Evolutionary conservation across 2,797 vertebrate genomes (phyloP), one percentile per base, ranked within the genome.

Genomic region (Zenarchopterus dispar): DNA sequence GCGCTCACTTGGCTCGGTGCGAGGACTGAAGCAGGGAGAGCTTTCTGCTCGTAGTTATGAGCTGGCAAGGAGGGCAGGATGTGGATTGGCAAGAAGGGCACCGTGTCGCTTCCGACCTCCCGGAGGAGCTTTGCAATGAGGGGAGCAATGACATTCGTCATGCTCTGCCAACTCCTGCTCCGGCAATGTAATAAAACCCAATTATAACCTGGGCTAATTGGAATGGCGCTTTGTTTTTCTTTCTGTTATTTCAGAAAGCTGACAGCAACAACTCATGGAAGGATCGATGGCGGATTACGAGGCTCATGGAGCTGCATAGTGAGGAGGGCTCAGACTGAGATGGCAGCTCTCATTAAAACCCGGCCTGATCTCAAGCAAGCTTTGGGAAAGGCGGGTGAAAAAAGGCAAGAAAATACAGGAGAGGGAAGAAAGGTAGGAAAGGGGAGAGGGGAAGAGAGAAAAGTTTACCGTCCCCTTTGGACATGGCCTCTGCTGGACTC

Each of bases 211-310:
- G 72, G 76, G 70, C 89, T 93, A 91, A 93, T 92, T 93, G 89
- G 86, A 88, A 85, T 28, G 67, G 75, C 18, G 70, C 86, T 89
- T 90, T 89, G 86, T 89, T 91, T 91, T 89, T 82, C 86, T 88
- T 89, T 90, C 81, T 91, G 90, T 90, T 90, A 88, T 92, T 92
- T 88, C 86, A 76, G 79, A 89, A 90, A 91, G 91, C 91, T 91
- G 90, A 93, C 89, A 89, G 91, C 89, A 92, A 93, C 91, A 91
- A 91, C 90, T 93, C 88, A 91, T 81, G 75, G 88, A 82, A 79
- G 89, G 89, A 93, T 94, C 91, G 90, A 93, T 93, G 91, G 80
- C 75, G 92, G 93, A 94, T 94, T 94, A 94, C 82, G 77, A 88
- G 87, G 85, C 89, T 91, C 91, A 91, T 93, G 92, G 91, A 88